Base-by-base conservation (phyloP, 2,888 invertebrate genomes). In the Cremastinae sp. region DNA sequence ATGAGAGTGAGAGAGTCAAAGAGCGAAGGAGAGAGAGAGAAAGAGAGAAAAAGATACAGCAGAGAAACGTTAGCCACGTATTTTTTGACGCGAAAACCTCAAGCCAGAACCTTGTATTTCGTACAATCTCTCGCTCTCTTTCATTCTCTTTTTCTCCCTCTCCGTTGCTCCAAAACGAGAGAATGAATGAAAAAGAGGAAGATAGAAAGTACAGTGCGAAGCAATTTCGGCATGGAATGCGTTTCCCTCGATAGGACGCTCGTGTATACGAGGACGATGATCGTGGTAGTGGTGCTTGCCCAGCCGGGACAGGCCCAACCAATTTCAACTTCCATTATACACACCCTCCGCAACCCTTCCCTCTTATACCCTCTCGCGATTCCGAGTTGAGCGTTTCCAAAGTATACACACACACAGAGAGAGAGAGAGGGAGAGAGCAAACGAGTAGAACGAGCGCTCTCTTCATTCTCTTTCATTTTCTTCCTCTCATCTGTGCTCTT, bases 301-400 rank as follows among this genome's bases (percentile, higher is more conserved):
- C 87, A 84, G 83, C 80, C 88, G 85, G 87, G 87, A 88, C 89
- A 88, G 87, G 88, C 86, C 88, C 88, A 85, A 89, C 88, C 89
- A 89, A 89, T 89, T 89, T 88, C 88, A 88, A 88, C 88, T 88
- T 88, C 88, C 89, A 89, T 88, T 89, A 89, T 88, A 86, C 87
- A 86, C 28, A 28, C 28, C 28, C 86, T 86, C 88, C 85, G 84
- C 82, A 82, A 76, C 81, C 83, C 80, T 79, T 37, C 51, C 37
- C 37, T 28, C 28, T 28, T 28, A 28, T 28, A 28, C 65, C 71
- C 65, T 69, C 58, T 45, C 61, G 66, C 69, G 39, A 69, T 68
- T 75, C 83, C 83, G 82, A 82, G 82, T 82, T 82, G 83, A 83
- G 85, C 83, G 79, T 85, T 86, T 86, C 85, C 87, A 83, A 86